Conservation (phyloP, 2,113 vertebrate species). For the Dermatemys mawii region DNA sequence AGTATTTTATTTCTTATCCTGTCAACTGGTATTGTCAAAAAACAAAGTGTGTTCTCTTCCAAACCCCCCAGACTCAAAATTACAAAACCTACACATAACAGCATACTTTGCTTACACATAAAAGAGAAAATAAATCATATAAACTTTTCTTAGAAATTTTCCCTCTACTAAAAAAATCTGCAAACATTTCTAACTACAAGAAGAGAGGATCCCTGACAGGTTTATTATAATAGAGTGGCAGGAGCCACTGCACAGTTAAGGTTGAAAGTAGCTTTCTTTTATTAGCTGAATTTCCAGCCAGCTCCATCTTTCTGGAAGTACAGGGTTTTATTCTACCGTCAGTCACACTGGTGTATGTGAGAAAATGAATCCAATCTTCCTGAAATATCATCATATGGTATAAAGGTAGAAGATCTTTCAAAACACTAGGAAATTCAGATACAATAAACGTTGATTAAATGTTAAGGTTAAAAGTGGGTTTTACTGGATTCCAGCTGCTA, state of each 20-base stretch:
- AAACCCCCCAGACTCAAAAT: constrained; percentile 33
- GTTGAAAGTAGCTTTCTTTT: background rate
- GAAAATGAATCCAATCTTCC: background rate
- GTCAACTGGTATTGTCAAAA: constrained; percentile 61
- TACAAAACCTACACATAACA: constrained; percentile 36
- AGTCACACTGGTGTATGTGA: background rate
- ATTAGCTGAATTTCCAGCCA: constrained; percentile 27
- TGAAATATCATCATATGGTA: background rate
- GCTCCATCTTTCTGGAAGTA: background rate
- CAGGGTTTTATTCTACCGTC: background rate
- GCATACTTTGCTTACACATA: constrained; percentile 9
- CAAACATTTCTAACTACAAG: background rate
- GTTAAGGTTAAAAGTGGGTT: background rate
- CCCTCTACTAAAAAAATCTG: background rate
- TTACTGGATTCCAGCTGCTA: background rate
- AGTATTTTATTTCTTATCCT: constrained; percentile 72
- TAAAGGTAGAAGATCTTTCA: background rate
- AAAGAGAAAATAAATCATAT: constrained; percentile 2
- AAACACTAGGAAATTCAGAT: background rate
- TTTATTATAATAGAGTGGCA: background rate
- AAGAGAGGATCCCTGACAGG: constrained; percentile 2
- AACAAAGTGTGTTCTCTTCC: background rate
- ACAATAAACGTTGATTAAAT: background rate
- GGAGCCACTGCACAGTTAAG: background rate
- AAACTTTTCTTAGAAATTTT: background rate